Conservation (phyloP, 2,113 vertebrate species). For the Junco hyemalis region DNA sequence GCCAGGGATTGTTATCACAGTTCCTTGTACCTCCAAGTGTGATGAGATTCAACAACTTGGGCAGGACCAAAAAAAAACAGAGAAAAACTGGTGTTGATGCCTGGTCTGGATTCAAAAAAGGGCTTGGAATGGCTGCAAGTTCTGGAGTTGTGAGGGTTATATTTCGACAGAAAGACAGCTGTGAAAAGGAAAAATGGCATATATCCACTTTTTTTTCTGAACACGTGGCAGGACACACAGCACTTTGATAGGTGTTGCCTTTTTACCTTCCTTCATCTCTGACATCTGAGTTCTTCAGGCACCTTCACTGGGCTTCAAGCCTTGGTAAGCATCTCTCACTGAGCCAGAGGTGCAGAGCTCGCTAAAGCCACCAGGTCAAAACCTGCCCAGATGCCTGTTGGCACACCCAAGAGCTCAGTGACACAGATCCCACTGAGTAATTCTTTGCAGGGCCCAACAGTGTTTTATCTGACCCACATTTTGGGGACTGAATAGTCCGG, state of each 20-base stretch:
- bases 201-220: background rate
- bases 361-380: background rate
- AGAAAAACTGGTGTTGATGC: background rate
- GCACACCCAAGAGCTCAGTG: background rate
- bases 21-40: background rate
- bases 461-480: background rate
- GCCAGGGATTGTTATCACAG: background rate
- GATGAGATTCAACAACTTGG: background rate
- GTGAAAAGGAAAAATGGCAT: background rate
- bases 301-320: background rate
- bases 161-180: conserved; percentile 13
- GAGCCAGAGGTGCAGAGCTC: background rate
- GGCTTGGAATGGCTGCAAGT: background rate
- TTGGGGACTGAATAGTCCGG: background rate
- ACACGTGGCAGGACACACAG: accelerated
- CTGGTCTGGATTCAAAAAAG: background rate
- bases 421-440: background rate
- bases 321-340: background rate
- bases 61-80: background rate
- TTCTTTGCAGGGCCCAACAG: background rate
- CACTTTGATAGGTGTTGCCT: background rate
- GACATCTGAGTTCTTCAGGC: background rate
- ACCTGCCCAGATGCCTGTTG: background rate
- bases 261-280: background rate
- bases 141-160: background rate